Evolutionary conservation across 37 sponge, comb jelly and placozoan genomes (phyloP), one percentile per base, ranked within the genome.

Genomic region (Aplysina aerophoba): DNA sequence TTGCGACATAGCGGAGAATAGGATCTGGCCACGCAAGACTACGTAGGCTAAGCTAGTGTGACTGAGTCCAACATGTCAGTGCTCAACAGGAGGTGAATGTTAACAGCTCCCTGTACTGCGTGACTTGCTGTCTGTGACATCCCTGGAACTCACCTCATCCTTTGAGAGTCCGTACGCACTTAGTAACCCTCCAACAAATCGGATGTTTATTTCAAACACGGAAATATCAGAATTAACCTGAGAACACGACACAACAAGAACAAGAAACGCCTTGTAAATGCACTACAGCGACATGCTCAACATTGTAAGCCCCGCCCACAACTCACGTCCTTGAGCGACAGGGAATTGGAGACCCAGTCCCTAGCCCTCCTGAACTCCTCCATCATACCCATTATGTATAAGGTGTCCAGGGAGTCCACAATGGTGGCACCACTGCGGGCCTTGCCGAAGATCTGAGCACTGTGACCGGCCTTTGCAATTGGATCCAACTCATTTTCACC

Each of bases 401-500:
- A 86, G 0, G 97, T 96, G 71, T 96, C 97, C 57, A 94, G 88
- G 24, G 91, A 81, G 87, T 96, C 97, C 34, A 96, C 92, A 59
- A 96, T 91, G 55, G 94, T 96, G 22, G 92, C 91, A 14, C 97
- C 97, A 24, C 30, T 61, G 17, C 87, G 72, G 38, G 84, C 72
- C 80, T 85, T 85, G 28, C 97, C 97, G 86, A 96, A 94, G 1
- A 96, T 85, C 59, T 69, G 73, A 0, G 97, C 90, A 17, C 88
- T 81, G 66, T 96, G 97, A 0, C 94, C 92, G 20, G 62, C 15
- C 38, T 81, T 91, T 25, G 90, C 39, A 0, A 92, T 80, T 1
- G 97, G 97, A 28, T 88, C 87, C 83, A 96, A 62, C 44, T 96
- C 97, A 81, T 94, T 96, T 60, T 90, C 84, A n/a, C 97, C 97